Conservation (phyloP, 1,140 invertebrate species). For the Drosophila auraria region DNA sequence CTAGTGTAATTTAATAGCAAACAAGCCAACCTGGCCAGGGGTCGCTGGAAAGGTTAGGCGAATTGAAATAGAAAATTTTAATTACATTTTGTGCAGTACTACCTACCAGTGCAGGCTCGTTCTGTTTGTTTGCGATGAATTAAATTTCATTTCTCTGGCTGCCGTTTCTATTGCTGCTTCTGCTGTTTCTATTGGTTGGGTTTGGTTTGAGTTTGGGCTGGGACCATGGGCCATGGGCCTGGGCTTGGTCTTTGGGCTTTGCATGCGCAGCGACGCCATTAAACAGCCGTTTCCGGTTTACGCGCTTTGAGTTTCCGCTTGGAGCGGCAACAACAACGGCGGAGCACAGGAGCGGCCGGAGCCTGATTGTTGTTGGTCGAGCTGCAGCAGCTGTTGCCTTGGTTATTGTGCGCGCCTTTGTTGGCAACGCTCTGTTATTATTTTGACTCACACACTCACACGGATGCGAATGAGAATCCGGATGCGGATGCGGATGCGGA, state of each 20-base stretch:
- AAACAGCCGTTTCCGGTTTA: conserved; percentile 83
- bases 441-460: conserved; percentile 56
- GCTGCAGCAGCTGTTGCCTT: conserved; percentile 76
- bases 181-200: conserved; percentile 23
- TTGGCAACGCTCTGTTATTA: conserved; percentile 74
- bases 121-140: conserved; percentile 73
- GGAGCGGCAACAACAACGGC: conserved; percentile 67
- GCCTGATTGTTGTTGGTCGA: conserved; percentile 71
- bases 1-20: conserved; percentile 30
- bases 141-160: conserved; percentile 78
- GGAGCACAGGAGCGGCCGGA: conserved; percentile 19
- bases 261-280: conserved; percentile 79
- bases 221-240: conserved; percentile 21
- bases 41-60: conserved; percentile 65
- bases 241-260: conserved; percentile 41
- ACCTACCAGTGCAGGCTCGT: conserved; percentile 45
- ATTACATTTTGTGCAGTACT: conserved; percentile 79
- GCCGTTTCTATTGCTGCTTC: conserved; percentile 30
- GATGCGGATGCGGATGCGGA: not conserved
- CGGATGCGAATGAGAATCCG: not conserved
- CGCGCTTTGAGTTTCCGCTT: conserved; percentile 83
- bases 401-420: conserved; percentile 78
- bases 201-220: conserved; percentile 12
- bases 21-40: conserved; percentile 29
- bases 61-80: conserved; percentile 81